Conservation (phyloP, 2,888 invertebrate genomes). For the Cryptus armator region DNA sequence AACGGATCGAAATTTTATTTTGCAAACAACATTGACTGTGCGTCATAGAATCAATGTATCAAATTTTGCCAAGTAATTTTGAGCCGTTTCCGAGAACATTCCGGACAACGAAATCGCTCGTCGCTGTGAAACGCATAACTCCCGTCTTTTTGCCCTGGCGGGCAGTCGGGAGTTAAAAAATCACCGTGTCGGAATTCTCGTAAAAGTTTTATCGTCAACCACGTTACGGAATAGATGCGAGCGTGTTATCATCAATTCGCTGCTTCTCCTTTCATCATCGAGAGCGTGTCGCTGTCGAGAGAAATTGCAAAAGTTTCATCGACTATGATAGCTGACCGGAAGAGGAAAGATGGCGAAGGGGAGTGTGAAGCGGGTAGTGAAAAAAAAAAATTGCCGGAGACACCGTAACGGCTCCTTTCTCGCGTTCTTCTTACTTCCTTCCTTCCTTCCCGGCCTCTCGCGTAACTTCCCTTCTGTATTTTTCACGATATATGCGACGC, state of each 20-base stretch:
- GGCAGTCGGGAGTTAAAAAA: no score
- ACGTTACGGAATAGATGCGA: not conserved
- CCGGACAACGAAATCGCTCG: no score
- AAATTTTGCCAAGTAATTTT: no score
- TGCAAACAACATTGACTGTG: no score
- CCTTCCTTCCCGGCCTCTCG: not conserved
- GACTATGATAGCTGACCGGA: constrained; percentile 41
- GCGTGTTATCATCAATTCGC: not conserved
- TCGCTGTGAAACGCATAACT: no score
- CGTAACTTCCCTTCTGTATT: constrained; percentile 33
- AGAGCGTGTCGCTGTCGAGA: not conserved
- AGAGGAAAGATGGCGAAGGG: not conserved
- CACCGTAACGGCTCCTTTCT: constrained; percentile 52
- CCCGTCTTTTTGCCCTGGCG: no score
- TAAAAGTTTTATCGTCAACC: constrained; percentile 29
- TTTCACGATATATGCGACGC: constrained; percentile 32
- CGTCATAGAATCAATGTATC: no score
- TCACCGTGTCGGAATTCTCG: not conserved
- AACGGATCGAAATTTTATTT: no score
- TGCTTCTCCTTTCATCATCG: not conserved
- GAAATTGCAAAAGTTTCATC: constrained; percentile 55
- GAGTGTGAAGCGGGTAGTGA: not conserved
- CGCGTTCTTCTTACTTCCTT: constrained; percentile 45
- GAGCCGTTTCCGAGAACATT: no score
- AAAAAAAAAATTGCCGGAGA: constrained; percentile 41